Evolutionary conservation across 2,113 vertebrate genomes (phyloP), one percentile per base, ranked within the genome.

Genomic region (Forbesichthys agassizii): DNA sequence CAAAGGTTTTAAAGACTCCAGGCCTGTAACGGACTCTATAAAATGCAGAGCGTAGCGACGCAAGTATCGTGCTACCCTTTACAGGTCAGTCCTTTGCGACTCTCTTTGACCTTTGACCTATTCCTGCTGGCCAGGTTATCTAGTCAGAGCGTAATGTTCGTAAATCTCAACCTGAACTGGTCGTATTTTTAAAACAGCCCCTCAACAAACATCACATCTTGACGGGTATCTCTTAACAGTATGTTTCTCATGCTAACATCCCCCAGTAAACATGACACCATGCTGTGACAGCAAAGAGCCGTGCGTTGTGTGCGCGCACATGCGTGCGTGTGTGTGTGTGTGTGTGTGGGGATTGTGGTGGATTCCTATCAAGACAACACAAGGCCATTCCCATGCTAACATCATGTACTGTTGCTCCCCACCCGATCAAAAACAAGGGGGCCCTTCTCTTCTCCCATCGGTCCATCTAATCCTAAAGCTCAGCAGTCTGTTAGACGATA

Each of bases 361-460:
- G 83, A 80, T 53, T 69, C 53, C 64, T 14, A 78, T 66, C 77
- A 81, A 66, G 48, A 33, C 48, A 1, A 33, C 48, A 1, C 61
- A n/a, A 3, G 55, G 51, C 59, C 76, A 72, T 78, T 84, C 78
- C 82, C 79, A 36, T 58, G 27, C 56, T 33, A 33, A 58, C 56
- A 33, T 76, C 80, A 77, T 84, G 70, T 74, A 67, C 71, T 61
- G 67, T 73, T 81, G 66, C 76, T 82, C 82, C 79, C 36, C 66
- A 63, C 73, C 75, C 77, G 79, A 85, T 82, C 84, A 89, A 66
- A 58, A 68, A 77, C 60, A 82, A 82, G 84, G 84, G 42, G 61
- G 68, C 49, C 67, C 60, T 52, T 33, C 64, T 65, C 56, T 55
- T 27, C 42, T 20, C 72, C 27, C 20, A 75, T 69, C 59, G 33